Evolutionary conservation across 1,140 invertebrate species (phyloP).

Genomic region (Reticulitermes speratus): DNA sequence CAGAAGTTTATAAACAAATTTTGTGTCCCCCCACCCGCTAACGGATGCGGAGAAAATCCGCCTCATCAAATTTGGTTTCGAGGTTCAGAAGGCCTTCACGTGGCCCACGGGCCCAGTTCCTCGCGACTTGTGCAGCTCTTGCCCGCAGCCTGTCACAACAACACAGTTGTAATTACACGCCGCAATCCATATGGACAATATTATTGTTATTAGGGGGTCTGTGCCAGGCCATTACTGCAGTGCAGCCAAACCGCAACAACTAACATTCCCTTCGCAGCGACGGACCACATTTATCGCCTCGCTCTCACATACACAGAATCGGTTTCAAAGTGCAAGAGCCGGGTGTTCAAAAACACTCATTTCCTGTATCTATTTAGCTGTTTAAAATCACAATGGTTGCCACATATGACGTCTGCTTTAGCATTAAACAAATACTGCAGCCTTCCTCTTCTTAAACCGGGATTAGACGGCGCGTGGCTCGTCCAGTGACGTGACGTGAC

Average conservation of each 20-base stretch:
- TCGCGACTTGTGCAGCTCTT: neutral
- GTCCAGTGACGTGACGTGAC: no score
- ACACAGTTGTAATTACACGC: neutral
- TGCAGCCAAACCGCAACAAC: neutral
- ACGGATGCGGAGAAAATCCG: no score
- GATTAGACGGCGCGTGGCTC: no score
- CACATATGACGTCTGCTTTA: no score
- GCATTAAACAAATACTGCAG: no score
- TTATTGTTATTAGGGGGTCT: slow-evolving; percentile 8
- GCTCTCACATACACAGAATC: neutral
- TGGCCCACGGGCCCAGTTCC: no score
- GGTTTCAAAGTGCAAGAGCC: neutral
- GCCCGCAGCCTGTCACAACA: neutral
- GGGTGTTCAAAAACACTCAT: neutral
- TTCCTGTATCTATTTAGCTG: neutral
- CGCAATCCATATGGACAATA: neutral
- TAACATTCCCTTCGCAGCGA: neutral
- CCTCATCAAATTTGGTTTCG: no score
- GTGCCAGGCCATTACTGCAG: neutral
- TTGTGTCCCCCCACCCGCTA: no score
- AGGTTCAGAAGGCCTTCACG: no score
- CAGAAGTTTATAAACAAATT: no score
- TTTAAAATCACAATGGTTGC: no score
- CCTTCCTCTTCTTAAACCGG: no score
- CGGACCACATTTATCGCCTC: neutral